Percentiles rank a stretch among this genome's conserved stretches.
Conservation (phyloP, 1,140 invertebrate species). For the Brachionus asplanchnoidis region DNA sequence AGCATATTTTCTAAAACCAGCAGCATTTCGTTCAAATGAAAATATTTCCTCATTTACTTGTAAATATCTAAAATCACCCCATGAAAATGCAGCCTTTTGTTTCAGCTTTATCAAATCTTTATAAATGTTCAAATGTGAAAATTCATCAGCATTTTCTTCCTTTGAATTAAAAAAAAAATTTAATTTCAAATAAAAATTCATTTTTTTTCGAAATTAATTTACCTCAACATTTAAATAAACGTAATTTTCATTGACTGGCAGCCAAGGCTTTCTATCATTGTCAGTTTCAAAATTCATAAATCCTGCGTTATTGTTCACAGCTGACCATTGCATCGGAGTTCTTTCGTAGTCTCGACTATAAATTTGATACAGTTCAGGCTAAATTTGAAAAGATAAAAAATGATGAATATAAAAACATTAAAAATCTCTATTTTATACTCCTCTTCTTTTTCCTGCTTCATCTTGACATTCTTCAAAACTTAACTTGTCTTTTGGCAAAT, state of each 20-base stretch:
- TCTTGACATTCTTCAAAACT: conserved; percentile 40
- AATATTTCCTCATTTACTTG: conserved; percentile 47
- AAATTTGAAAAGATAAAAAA: background rate
- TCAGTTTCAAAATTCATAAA: conserved; percentile 62
- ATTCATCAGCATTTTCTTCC: conserved; percentile 44
- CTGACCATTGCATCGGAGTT: conserved; percentile 70
- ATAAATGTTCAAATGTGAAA: conserved; percentile 51
- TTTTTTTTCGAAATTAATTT: background rate
- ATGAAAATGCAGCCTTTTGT: conserved; percentile 51
- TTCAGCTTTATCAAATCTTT: conserved; percentile 48
- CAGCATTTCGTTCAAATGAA: conserved; percentile 42
- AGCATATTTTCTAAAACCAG: background rate
- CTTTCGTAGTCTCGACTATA: conserved; percentile 64
- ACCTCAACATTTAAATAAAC: conserved; percentile 48
- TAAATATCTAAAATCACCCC: conserved; percentile 48
- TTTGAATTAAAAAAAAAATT: background rate
- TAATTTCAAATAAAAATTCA: too few species aligned
- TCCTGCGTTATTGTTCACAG: conserved; percentile 60
- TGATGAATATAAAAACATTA: too few species aligned
- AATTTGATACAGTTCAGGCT: conserved; percentile 50
- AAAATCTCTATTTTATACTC: background rate
- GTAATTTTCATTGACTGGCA: conserved; percentile 45
- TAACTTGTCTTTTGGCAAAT: conserved; percentile 43
- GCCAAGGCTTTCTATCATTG: conserved; percentile 1
- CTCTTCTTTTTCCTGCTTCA: conserved; percentile 11